These are phyloP conservation scores for Adelognathus sp. DNA, from an alignment of 2,888 invertebrate genomes.

Conservation along the genomic window DNA sequence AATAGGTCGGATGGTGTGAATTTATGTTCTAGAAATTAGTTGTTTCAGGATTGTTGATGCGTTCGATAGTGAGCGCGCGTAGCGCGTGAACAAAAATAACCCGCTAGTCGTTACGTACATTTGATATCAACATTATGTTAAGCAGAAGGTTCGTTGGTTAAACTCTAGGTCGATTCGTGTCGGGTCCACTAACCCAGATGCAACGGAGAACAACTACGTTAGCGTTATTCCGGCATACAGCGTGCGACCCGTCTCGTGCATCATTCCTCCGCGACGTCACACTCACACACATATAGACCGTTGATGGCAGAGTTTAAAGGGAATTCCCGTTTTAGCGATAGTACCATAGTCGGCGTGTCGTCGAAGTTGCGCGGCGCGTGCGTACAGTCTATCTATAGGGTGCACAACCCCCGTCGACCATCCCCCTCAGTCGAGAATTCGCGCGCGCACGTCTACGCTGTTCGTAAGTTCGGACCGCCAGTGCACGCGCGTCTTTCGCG, in stretches of 20 bases:
- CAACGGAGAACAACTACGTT: constrained; percentile 39
- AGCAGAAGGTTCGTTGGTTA: neutral
- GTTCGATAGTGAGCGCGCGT: too few species aligned
- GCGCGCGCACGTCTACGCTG: constrained; percentile 62
- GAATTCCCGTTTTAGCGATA: constrained; percentile 39
- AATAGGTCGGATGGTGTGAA: too few species aligned
- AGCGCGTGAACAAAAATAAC: too few species aligned
- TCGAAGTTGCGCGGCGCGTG: constrained; percentile 47
- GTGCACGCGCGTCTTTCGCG: constrained; percentile 80
- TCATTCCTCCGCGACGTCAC: constrained; percentile 13
- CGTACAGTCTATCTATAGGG: constrained; percentile 38
- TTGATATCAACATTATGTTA: neutral
- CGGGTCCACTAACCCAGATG: constrained; percentile 68
- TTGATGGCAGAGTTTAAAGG: constrained; percentile 39
- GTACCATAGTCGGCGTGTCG: constrained; percentile 48
- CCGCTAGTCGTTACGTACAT: too few species aligned
- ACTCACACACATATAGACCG: neutral
- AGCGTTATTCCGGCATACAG: constrained; percentile 5
- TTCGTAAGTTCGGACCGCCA: constrained; percentile 74
- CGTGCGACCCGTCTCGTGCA: constrained; percentile 33
- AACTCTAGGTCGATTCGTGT: constrained; percentile 43
- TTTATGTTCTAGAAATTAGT: too few species aligned
- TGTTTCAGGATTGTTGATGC: too few species aligned
- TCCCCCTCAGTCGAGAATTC: constrained; percentile 52
- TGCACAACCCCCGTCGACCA: constrained; percentile 57